Evolutionary conservation across 2,797 vertebrate species (phyloP).

Genomic region (Urocyon cinereoargenteus): DNA sequence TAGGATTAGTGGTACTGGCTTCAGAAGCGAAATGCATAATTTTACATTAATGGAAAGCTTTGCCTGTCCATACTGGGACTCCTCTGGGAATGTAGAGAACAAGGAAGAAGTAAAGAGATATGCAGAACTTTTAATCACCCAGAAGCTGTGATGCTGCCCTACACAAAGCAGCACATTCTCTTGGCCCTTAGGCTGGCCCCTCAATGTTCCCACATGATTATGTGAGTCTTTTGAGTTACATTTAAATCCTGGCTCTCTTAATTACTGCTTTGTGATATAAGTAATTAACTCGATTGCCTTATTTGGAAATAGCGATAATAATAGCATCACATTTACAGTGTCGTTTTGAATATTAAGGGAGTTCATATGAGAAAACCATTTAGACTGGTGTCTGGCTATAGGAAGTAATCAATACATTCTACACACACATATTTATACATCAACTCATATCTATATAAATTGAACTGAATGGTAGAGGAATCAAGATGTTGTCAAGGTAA

Average conservation of each 20-base stretch:
- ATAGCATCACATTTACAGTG: background rate
- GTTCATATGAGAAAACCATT: background rate
- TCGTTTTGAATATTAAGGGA: background rate
- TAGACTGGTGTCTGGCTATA: background rate
- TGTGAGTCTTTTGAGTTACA: background rate
- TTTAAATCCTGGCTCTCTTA: background rate
- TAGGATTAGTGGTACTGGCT: background rate
- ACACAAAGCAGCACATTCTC: background rate
- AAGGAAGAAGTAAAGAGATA: background rate
- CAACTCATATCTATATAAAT: background rate
- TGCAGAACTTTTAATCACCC: background rate
- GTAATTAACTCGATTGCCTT: constrained; percentile 10
- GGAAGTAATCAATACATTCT: background rate
- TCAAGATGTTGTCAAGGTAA: background rate
- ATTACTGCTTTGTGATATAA: background rate
- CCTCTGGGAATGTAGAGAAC: background rate
- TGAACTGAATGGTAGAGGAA: background rate
- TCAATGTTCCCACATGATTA: background rate
- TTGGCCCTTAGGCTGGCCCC: background rate
- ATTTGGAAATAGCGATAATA: background rate
- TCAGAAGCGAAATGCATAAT: background rate
- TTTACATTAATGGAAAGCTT: background rate
- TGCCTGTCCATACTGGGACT: background rate
- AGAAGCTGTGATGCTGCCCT: background rate
- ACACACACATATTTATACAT: background rate